A percentile compares a stretch with the other conserved stretches of the same genome.
Conservation (phyloP, 2,113 vertebrate species). For the Phalacrocorax carbo region DNA sequence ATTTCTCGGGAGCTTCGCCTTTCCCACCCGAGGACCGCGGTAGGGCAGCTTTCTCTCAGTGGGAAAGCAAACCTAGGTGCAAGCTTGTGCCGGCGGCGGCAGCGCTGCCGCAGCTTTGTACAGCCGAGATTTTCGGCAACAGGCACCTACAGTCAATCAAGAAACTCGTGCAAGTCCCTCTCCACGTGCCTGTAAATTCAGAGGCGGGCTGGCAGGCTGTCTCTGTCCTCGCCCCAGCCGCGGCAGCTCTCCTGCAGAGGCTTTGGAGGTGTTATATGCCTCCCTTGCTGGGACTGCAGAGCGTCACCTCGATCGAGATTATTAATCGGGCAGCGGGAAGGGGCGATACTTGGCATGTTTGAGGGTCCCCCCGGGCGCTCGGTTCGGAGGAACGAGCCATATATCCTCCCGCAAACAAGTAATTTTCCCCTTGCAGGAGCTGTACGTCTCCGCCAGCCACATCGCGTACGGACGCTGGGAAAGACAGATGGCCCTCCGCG, state of each 20-base stretch:
- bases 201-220: not conserved
- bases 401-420: not conserved
- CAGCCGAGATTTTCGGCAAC: not conserved
- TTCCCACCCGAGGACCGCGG: not conserved
- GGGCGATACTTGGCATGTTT: not conserved
- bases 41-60: not conserved
- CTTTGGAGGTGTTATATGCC: not conserved
- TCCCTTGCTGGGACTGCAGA: not conserved
- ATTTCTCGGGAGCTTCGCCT: not conserved
- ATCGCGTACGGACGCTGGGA: rapidly evolving
- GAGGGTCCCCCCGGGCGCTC: not conserved
- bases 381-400: not conserved
- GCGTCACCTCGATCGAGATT: not conserved
- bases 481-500: not conserved
- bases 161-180: not conserved
- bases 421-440: not conserved
- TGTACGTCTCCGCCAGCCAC: not conserved
- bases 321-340: not conserved
- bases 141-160: not conserved
- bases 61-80: not conserved
- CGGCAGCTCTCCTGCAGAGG: not conserved
- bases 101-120: not conserved
- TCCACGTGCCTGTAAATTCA: not conserved
- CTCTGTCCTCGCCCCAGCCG: rapidly evolving
- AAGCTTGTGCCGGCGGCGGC: rapidly evolving